Base-by-base conservation (phyloP, 37 sponge, comb jelly and placozoan species). In the Diacarnus erythraeanus region DNA sequence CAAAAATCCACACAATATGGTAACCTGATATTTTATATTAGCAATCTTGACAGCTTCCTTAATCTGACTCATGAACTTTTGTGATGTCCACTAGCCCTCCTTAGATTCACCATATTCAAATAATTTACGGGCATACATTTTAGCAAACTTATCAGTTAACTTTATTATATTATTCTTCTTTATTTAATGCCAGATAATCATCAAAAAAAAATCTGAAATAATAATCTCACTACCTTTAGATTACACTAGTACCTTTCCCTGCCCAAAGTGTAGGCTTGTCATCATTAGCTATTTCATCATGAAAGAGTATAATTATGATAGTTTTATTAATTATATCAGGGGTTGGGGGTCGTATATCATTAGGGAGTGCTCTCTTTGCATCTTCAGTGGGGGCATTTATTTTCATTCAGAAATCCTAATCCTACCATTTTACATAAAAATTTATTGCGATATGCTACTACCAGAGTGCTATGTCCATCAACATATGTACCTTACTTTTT, bases 1-100 rank as follows among this genome's bases (percentile, higher is more conserved):
- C 87, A 75, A 86, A 86, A 3, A 86, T 57, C 88, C 88, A 81
- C 6, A 70, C 30, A 4, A 64, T 34, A 38, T 30, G 63, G 74
- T 64, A 86, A 0, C 87, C 87, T 17, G 88, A 59, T 87, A 87
- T 64, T 87, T 81, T 20, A 23, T 29, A 23, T 87, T 77, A 2
- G 77, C 80, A 43, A n/a, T n/a, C n/a, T n/a, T n/a, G n/a, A n/a
- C n/a, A n/a, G n/a, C n/a, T n/a, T n/a, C n/a, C n/a, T n/a, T 34
- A 26, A 87, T 29, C 37, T 87, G 77, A 9, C 9, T 25, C 58
- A 86, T 66, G 57, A 79, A 86, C 57, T 76, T 87, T 1, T 87
- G 56, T 8, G 61, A 69, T 5, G 71, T 87, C 81, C 81, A 86
- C 38, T 75, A 71, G 18, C 72, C 72, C 25, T 71, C 72, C 42